These are phyloP conservation scores for Eupithecia dodoneata DNA, from an alignment of 2,888 invertebrate species.

Conservation along the genomic window DNA sequence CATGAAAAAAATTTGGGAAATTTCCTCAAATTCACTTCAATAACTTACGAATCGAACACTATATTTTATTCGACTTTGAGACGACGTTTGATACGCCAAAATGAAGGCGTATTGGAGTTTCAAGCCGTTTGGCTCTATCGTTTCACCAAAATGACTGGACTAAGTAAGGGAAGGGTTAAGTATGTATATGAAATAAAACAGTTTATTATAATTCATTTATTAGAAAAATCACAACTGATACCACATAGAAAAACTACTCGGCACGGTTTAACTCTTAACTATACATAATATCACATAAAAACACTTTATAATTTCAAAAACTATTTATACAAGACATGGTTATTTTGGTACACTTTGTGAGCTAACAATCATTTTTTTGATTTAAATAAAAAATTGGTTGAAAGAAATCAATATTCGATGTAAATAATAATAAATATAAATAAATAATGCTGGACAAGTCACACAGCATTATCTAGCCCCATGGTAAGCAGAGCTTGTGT, in stretches of 20 bases:
- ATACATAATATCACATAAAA: slow-evolving; percentile 83
- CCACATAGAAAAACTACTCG: slow-evolving; percentile 85
- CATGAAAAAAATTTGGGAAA: too few species aligned
- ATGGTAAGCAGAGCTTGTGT: too few species aligned
- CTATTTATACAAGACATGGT: slow-evolving; percentile 75
- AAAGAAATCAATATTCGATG: slow-evolving; percentile 40
- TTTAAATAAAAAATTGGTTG: slow-evolving; percentile 51
- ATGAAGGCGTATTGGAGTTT: too few species aligned
- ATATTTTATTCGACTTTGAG: too few species aligned
- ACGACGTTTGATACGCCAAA: too few species aligned
- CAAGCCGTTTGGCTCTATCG: too few species aligned
- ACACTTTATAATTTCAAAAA: slow-evolving; percentile 81
- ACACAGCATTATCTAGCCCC: too few species aligned
- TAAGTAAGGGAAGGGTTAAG: not conserved
- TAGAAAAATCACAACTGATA: slow-evolving; percentile 84
- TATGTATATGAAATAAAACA: slow-evolving; percentile 23
- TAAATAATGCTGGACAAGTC: too few species aligned
- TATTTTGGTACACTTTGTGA: slow-evolving; percentile 73
- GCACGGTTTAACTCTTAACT: slow-evolving; percentile 84
- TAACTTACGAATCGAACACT: too few species aligned
- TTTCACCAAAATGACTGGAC: too few species aligned
- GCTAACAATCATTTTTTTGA: slow-evolving; percentile 62
- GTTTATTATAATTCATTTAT: slow-evolving; percentile 79
- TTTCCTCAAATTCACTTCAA: too few species aligned
- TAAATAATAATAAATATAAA: slow-evolving; percentile 1